A percentile compares a stretch with the other conserved stretches of the same genome.
Conservation (phyloP, 2,888 invertebrate species). For the Drosophila merina region DNA sequence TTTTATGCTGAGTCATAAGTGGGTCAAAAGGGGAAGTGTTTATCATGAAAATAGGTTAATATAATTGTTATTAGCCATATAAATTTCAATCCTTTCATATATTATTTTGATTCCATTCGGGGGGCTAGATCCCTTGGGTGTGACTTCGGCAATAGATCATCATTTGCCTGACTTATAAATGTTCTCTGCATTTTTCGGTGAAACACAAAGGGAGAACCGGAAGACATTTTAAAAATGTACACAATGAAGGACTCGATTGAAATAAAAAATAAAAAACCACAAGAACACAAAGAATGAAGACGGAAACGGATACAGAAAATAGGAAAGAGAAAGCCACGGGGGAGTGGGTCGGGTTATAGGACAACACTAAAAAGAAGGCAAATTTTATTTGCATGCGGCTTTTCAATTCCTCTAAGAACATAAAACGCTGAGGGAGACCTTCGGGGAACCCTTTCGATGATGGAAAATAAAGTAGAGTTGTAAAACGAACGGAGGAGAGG, state of each 20-base stretch:
- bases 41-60: background rate
- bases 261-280: conserved; percentile 72
- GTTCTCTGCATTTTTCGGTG: conserved; percentile 18
- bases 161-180: conserved; percentile 57
- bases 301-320: conserved; percentile 26
- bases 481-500: conserved; percentile 39
- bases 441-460: conserved; percentile 70
- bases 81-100: background rate
- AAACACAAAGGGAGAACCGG: conserved; percentile 9
- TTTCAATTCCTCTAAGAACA: conserved; percentile 74
- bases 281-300: conserved; percentile 44
- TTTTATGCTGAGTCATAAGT: background rate
- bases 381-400: conserved; percentile 77
- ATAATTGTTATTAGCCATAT: background rate
- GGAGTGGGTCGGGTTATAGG: conserved; percentile 52
- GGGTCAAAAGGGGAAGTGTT: background rate
- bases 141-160: conserved; percentile 64
- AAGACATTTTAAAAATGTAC: conserved; percentile 30
- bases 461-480: conserved; percentile 63
- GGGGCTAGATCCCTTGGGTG: conserved; percentile 28
- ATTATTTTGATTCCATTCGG: conserved; percentile 16
- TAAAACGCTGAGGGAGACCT: conserved; percentile 53
- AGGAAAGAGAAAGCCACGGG: conserved; percentile 27
- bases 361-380: conserved; percentile 63
- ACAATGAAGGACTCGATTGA: conserved; percentile 56